phyloP scores from a whole-genome alignment of 1,140 invertebrate species.

The Araneus ventricosus region DNA sequence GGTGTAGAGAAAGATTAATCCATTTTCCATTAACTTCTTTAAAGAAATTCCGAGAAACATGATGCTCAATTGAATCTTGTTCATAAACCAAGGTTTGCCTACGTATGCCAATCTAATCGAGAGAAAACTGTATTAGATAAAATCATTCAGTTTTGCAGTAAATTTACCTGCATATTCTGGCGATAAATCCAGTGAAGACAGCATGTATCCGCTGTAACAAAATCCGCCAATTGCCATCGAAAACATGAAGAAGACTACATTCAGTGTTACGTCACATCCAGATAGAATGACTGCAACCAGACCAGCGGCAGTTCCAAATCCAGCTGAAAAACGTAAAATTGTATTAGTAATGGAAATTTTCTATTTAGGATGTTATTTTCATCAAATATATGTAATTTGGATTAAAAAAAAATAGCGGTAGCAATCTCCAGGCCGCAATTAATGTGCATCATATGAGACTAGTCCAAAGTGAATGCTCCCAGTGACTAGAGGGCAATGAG shows the following conservation, averaged over 20 bases:
- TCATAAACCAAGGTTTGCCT: too few species aligned
- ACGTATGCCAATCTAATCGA: too few species aligned
- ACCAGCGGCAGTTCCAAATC: conserved; percentile 35
- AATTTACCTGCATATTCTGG: conserved; percentile 68
- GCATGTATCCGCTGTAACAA: conserved; percentile 54
- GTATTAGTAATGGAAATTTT: background rate
- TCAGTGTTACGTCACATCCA: conserved; percentile 47
- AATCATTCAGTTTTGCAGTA: background rate
- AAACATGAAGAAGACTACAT: conserved; percentile 13
- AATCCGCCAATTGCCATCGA: conserved; percentile 58
- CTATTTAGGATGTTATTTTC: background rate
- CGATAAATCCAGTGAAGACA: conserved; percentile 59
- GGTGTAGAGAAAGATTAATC: too few species aligned
- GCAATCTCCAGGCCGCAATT: too few species aligned
- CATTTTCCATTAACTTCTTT: too few species aligned
- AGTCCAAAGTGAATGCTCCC: too few species aligned
- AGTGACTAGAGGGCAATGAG: too few species aligned
- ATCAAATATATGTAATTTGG: background rate
- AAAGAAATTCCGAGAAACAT: too few species aligned
- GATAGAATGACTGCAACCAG: conserved; percentile 45
- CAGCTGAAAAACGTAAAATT: conserved; percentile 3
- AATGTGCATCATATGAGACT: too few species aligned
- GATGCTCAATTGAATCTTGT: too few species aligned
- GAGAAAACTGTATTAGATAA: background rate
- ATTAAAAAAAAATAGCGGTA: background rate